A percentile compares a stretch with the other conserved stretches of the same genome.
Evolutionary conservation across 2,113 vertebrate species (phyloP).

Genomic region (Rhabdomys dilectus): DNA sequence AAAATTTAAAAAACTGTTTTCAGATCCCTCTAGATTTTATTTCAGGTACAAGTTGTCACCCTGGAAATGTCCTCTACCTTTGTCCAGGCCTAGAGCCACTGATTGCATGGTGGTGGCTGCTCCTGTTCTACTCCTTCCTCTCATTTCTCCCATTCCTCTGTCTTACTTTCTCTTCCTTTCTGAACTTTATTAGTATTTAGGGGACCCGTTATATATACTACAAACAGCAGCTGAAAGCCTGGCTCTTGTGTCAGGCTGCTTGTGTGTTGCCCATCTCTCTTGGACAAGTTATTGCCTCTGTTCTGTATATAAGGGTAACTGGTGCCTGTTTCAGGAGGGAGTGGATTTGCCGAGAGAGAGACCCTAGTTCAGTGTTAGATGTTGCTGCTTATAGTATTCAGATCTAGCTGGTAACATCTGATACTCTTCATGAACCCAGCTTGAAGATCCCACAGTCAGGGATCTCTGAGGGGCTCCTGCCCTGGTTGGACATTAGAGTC

Average conservation of each 20-base stretch:
- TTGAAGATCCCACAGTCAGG: not conserved
- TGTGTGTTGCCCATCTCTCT: not conserved
- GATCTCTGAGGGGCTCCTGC: not conserved
- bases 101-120: not conserved
- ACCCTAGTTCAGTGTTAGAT: not conserved
- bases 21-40: not conserved
- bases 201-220: fast-evolving
- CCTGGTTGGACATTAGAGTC: not conserved
- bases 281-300: not conserved
- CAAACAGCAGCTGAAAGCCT: not conserved
- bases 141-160: not conserved
- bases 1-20: not conserved
- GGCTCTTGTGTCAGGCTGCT: not conserved
- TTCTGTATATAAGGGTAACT: not conserved
- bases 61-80: not conserved
- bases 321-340: not conserved
- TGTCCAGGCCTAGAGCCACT: not conserved
- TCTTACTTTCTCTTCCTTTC: not conserved
- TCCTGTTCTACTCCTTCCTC: not conserved
- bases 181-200: not conserved
- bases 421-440: not conserved
- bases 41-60: not conserved
- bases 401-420: not conserved
- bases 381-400: not conserved
- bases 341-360: not conserved